phyloP scores from a whole-genome alignment of 2,888 invertebrate species.

The Peribatodes rhomboidaria region DNA sequence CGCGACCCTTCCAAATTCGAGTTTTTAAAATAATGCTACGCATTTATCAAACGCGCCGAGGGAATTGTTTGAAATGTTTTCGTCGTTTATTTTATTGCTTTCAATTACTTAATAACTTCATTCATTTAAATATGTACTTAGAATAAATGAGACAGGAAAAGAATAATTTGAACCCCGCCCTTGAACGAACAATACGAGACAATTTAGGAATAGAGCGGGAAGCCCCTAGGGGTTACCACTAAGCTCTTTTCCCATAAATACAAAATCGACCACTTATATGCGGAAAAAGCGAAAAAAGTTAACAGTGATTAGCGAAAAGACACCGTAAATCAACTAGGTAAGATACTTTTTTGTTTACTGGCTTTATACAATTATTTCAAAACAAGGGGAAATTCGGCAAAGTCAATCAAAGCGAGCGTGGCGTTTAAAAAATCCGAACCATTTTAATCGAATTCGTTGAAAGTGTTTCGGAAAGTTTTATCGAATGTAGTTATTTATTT shows the following conservation, averaged over 20 bases:
- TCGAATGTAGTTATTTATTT: conserved; percentile 30
- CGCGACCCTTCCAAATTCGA: conserved; percentile 71
- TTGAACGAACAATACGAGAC: conserved; percentile 63
- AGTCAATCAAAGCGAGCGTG: conserved; percentile 62
- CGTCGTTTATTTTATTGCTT: conserved; percentile 72
- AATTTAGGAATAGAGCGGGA: conserved; percentile 73
- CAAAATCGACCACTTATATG: conserved; percentile 71
- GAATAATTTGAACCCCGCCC: conserved; percentile 63
- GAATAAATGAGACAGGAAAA: conserved; percentile 63
- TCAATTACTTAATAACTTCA: conserved; percentile 74
- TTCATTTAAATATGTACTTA: conserved; percentile 59
- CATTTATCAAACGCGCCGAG: conserved; percentile 74
- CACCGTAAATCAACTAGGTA: conserved; percentile 49
- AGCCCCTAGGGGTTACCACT: conserved; percentile 65
- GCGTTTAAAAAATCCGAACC: conserved; percentile 52
- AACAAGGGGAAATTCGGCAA: conserved; percentile 66
- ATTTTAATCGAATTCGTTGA: conserved; percentile 51
- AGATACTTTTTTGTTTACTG: conserved; percentile 46
- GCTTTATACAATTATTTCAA: conserved; percentile 52
- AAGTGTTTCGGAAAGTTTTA: conserved; percentile 40
- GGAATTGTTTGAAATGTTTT: conserved; percentile 64
- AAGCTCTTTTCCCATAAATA: conserved; percentile 75
- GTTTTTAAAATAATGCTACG: conserved; percentile 68
- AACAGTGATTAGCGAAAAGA: conserved; percentile 44
- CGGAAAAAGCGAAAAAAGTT: conserved; percentile 60